These are phyloP conservation scores for Ammospiza caudacuta DNA, from an alignment of 2,113 vertebrate genomes.

Conservation along the genomic window DNA sequence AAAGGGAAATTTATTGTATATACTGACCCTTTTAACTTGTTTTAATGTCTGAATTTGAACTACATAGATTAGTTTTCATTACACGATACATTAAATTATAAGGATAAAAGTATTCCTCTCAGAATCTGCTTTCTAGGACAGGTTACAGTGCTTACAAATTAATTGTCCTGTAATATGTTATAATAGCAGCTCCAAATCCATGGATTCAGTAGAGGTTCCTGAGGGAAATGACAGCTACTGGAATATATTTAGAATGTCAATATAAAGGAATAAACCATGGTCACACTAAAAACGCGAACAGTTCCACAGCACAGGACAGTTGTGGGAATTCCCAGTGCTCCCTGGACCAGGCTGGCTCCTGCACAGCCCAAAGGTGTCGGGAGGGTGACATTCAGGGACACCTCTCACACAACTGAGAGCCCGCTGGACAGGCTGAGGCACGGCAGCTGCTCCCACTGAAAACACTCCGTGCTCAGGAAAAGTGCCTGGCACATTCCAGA, in stretches of 20 bases:
- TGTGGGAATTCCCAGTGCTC: not conserved
- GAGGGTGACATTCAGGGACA: fast-evolving
- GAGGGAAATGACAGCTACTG: not conserved
- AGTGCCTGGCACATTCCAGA: not conserved
- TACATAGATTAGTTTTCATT: slow-evolving; percentile 54
- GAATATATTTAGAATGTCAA: not conserved
- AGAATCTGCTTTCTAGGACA: slow-evolving; percentile 47
- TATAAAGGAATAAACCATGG: not conserved
- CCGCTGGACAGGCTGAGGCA: fast-evolving
- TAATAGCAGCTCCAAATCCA: not conserved
- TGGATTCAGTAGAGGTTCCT: not conserved
- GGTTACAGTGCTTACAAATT: slow-evolving; percentile 37
- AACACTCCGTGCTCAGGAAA: fast-evolving
- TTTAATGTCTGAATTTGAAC: slow-evolving; percentile 55
- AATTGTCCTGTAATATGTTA: slow-evolving; percentile 4
- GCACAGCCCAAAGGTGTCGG: not conserved
- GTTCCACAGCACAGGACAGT: not conserved
- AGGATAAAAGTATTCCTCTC: slow-evolving; percentile 16
- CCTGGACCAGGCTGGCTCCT: not conserved
- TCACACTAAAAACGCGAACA: not conserved
- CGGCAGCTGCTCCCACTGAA: not conserved
- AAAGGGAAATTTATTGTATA: slow-evolving; percentile 62
- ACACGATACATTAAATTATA: slow-evolving; percentile 23
- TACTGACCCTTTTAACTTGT: slow-evolving; percentile 53
- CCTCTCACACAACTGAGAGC: fast-evolving